These are phyloP conservation scores for Vombatus ursinus DNA, from an alignment of 2,113 vertebrate species.

Conservation along the genomic window DNA sequence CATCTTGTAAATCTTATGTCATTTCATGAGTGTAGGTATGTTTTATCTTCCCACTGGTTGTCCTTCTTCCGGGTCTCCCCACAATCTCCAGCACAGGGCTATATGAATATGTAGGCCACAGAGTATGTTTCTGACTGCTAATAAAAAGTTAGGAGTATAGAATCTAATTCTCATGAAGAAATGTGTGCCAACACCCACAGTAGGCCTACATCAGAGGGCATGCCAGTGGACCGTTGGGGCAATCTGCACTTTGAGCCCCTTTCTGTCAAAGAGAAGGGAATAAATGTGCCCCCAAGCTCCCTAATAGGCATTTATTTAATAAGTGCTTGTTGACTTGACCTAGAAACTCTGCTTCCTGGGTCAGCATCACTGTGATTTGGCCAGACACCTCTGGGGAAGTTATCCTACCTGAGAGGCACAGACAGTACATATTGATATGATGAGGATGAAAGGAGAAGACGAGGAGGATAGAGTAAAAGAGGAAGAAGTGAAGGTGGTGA, in stretches of 20 bases:
- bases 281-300: not conserved
- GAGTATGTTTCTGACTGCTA: not conserved
- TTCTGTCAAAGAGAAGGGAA: not conserved
- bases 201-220: not conserved
- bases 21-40: not conserved
- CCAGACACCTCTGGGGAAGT: not conserved
- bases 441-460: not conserved
- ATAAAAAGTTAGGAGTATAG: not conserved
- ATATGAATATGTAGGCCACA: not conserved
- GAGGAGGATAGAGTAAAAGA: not conserved
- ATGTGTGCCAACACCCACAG: not conserved
- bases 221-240: not conserved
- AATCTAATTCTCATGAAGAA: not conserved
- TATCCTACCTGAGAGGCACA: not conserved
- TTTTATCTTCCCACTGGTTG: not conserved
- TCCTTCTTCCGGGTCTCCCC: not conserved
- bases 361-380: not conserved
- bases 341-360: not conserved
- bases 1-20: not conserved
- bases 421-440: not conserved
- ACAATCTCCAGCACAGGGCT: not conserved
- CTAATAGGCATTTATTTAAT: not conserved
- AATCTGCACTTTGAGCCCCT: not conserved
- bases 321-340: not conserved
- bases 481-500: too few species aligned